These are phyloP conservation scores for Donacobius atricapilla DNA, from an alignment of 2,113 vertebrate genomes.

Conservation along the genomic window DNA sequence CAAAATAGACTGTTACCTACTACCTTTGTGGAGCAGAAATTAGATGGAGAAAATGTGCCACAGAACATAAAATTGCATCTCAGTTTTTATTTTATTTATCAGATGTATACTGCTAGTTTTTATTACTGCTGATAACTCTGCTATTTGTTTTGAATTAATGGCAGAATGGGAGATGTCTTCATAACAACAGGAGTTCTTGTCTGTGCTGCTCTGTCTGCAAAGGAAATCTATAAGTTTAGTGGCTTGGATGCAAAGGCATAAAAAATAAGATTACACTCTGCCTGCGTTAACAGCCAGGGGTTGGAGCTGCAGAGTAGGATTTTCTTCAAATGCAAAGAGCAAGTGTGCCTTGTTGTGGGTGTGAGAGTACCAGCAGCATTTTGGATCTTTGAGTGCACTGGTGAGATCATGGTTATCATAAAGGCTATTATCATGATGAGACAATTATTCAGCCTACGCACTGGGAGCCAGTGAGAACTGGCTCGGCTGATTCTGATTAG, in stretches of 20 bases:
- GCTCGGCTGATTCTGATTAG: not conserved
- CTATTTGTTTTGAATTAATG: not conserved
- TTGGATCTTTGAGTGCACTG: not conserved
- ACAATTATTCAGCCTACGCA: not conserved
- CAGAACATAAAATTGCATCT: not conserved
- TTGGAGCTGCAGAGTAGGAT: not conserved
- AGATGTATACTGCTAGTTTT: not conserved
- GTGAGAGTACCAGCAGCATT: not conserved
- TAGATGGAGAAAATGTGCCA: not conserved
- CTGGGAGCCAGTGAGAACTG: not conserved
- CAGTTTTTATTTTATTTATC: not conserved
- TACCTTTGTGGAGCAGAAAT: not conserved
- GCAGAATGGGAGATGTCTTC: not conserved
- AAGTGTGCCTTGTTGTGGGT: not conserved
- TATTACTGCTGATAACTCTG: not conserved
- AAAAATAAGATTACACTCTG: not conserved
- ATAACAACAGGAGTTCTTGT: not conserved
- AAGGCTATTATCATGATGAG: not conserved
- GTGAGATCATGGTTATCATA: slow-evolving; percentile 13
- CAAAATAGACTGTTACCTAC: not conserved
- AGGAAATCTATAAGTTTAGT: not conserved
- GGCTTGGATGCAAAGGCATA: not conserved
- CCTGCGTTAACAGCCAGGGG: not conserved
- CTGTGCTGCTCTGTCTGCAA: not conserved
- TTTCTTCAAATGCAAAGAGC: not conserved